Evolutionary conservation across 2,888 invertebrate genomes (phyloP), one percentile per base, ranked within the genome.

Genomic region (Xestobium rufovillosum): DNA sequence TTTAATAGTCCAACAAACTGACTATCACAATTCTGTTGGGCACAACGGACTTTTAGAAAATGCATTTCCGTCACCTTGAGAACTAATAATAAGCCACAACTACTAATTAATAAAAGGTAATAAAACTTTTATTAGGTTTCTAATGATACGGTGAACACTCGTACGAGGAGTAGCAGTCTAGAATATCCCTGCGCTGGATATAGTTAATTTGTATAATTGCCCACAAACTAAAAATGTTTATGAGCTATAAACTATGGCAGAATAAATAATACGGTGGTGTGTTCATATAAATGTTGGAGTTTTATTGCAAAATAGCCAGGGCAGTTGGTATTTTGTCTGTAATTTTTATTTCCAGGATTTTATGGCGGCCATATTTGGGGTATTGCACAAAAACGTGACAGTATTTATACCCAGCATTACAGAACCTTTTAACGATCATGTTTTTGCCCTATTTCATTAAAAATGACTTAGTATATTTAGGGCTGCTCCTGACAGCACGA

Each of bases 121-220:
- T 47, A 48, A 48, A 44, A 48, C 37, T 43, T 45, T 51, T 51
- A 51, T 44, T 42, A 47, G 41, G 40, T 47, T 34, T 41, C 40
- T 50, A 49, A 50, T 50, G 47, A 47, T 42, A 43, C 43, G 40
- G 41, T 38, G 39, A 29, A 23, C 36, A 34, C 30, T 37, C 40
- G 15, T 12, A 31, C 25, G 31, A 6, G 32, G 25, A 12, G n/a
- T 19, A n/a, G 23, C 23, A 6, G 23, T 6, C 6, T 6, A 19
- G 23, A n/a, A n/a, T n/a, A n/a, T n/a, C 34, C 29, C 48, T 43
- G 47, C 46, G 45, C 45, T 53, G 51, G 50, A 50, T 49, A 56
- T 53, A 55, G 56, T 57, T 59, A 60, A 60, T 61, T 61, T 58
- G 57, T 60, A 57, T 61, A 61, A 61, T 61, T 60, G 57, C 55